Evolutionary conservation across 1,140 invertebrate species (phyloP).

Genomic region (Anastatus disparis): DNA sequence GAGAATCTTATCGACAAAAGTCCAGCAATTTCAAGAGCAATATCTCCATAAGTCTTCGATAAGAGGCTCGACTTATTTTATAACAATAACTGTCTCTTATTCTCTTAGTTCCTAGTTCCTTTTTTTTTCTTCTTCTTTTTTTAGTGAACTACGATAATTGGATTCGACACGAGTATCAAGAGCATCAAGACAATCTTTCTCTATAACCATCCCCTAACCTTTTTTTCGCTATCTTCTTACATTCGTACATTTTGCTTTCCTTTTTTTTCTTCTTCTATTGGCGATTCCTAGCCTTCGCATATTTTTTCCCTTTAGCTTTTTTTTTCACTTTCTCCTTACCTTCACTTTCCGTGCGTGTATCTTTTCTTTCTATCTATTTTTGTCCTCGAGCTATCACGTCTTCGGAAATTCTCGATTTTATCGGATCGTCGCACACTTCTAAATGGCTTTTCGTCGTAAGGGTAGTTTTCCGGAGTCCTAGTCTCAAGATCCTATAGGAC

Average conservation of each 20-base stretch:
- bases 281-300: background rate
- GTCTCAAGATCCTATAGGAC: background rate
- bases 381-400: background rate
- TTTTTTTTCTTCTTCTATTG: too few species aligned
- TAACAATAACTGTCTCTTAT: background rate
- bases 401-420: background rate
- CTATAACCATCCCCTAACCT: background rate
- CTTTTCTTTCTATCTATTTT: background rate
- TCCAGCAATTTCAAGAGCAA: background rate
- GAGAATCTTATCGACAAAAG: too few species aligned
- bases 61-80: background rate
- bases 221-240: background rate
- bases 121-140: too few species aligned
- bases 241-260: background rate
- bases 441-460: background rate
- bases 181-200: background rate
- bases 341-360: background rate
- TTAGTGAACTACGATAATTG: slow-evolving; percentile 4
- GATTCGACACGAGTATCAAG: slow-evolving; percentile 1
- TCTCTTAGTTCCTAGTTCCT: background rate
- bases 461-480: background rate
- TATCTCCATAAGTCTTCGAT: background rate
- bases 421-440: background rate
- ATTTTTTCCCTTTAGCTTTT: too few species aligned
- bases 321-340: background rate